These are phyloP conservation scores for Calephelis nemesis DNA, from an alignment of 1,140 invertebrate species.

Conservation along the genomic window DNA sequence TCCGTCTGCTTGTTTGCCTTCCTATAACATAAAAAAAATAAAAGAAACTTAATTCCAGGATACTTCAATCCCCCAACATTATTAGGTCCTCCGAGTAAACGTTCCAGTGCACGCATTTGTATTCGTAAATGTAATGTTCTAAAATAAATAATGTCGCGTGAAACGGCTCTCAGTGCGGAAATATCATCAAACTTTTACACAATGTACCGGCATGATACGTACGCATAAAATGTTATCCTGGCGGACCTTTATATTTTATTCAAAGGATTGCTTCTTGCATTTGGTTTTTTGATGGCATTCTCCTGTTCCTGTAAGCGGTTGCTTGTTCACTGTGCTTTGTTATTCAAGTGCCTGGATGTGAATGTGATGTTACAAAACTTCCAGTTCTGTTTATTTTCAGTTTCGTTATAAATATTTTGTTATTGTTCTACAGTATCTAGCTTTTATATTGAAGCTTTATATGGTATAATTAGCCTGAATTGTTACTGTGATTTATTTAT, in stretches of 20 bases:
- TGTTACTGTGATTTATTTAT: no score
- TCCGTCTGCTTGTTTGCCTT: no score
- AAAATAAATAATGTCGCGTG: conserved; percentile 2
- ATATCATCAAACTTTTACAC: conserved; percentile 15
- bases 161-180: background rate
- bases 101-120: no score
- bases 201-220: conserved; percentile 15
- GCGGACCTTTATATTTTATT: conserved; percentile 37
- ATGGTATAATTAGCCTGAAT: no score
- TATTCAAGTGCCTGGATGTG: conserved; percentile 1
- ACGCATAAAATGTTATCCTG: conserved; percentile 18
- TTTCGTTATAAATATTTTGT: background rate
- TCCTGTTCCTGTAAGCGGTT: conserved; percentile 32
- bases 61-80: no score
- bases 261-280: conserved; percentile 27
- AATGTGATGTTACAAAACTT: background rate
- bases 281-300: conserved; percentile 42
- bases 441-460: background rate
- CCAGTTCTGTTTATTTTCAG: background rate
- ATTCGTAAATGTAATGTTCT: background rate
- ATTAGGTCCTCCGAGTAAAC: no score
- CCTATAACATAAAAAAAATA: no score
- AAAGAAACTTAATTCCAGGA: no score
- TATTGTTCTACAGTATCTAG: background rate
- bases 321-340: conserved; percentile 3